Evolutionary conservation across 2,797 vertebrate species (phyloP).

Genomic region (Halcyon chelicuti): DNA sequence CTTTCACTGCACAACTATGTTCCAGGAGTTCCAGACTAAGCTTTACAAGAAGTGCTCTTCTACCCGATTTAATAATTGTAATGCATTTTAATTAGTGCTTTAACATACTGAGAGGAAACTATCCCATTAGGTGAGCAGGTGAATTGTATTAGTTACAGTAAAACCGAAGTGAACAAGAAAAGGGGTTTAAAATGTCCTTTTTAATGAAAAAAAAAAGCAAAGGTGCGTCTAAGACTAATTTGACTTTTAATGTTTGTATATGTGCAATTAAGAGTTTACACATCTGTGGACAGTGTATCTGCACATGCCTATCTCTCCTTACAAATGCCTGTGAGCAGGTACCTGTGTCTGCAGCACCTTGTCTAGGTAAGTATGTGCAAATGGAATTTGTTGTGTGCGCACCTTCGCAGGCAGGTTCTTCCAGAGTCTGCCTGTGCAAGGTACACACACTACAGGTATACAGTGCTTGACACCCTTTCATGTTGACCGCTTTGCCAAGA

Average conservation of each 20-base stretch:
- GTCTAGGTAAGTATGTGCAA: constrained; percentile 28
- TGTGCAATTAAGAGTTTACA: constrained; percentile 54
- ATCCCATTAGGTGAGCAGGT: constrained; percentile 30
- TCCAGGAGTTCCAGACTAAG: constrained; percentile 54
- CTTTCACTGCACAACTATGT: constrained; percentile 11
- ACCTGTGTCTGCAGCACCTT: constrained; percentile 6
- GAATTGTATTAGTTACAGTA: constrained; percentile 50
- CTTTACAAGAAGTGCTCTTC: constrained; percentile 67
- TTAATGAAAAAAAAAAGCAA: constrained; percentile 10
- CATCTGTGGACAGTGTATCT: not conserved
- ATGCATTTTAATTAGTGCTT: constrained; percentile 73
- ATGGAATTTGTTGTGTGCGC: not conserved
- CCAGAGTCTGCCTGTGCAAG: not conserved
- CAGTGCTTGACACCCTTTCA: not conserved
- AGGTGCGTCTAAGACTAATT: constrained; percentile 64
- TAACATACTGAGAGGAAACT: constrained; percentile 72
- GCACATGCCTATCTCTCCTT: not conserved
- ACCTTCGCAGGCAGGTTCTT: not conserved
- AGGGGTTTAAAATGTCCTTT: constrained; percentile 39
- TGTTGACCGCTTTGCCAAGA: not conserved
- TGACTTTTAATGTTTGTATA: constrained; percentile 72
- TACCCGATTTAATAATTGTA: constrained; percentile 73
- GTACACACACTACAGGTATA: not conserved
- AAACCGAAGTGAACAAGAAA: constrained; percentile 40
- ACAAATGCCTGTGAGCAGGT: constrained; percentile 1